Base-by-base conservation (phyloP, 2,888 invertebrate species). In the Silvanus unidentatus region DNA sequence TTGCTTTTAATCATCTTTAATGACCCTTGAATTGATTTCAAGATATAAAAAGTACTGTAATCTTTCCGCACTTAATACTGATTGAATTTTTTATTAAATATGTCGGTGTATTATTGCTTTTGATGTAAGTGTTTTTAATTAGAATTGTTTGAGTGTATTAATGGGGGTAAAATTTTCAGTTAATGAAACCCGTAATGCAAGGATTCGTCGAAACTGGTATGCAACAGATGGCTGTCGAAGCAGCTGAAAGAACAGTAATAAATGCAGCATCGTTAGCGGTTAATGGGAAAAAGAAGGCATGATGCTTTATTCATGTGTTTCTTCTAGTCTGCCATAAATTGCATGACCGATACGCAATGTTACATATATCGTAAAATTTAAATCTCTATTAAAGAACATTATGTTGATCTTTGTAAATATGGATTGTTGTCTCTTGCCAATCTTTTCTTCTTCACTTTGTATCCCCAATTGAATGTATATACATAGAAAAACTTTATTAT, bases 161-260 rank as follows among this genome's bases (percentile, higher is more conserved):
- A 22, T 22, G 22, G 3, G 22, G n/a, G n/a, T n/a, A n/a, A n/a
- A n/a, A n/a, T n/a, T 32, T 32, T 12, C 74, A 90, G 90, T 74
- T 86, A 57, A 82, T 91, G 85, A 88, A 88, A 72, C 89, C 89
- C 54, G 72, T 84, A 53, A 89, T 89, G 72, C 86, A 89, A 69
- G 76, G 81, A 51, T 86, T 86, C 67, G 77, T 89, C 66, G 88
- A 89, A 74, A 86, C 84, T 70, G 84, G 88, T 64, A 82, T 90
- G 70, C 83, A 88, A 69, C 86, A 84, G 71, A 88, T 87, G 61
- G 87, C 88, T 55, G 81, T 78, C 40, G 85, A 82, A 69, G 88
- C 86, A 60, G 84, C 86, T 45, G 84, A 82, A 69, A 75, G 80
- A 45, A 80, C 84, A 6, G 75, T 83, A 43, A 77, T 77, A 40